A percentile compares a stretch with the other conserved stretches of the same genome.
Conservation (phyloP, 1,140 invertebrate species). For the Dufourea novaeangliae region DNA sequence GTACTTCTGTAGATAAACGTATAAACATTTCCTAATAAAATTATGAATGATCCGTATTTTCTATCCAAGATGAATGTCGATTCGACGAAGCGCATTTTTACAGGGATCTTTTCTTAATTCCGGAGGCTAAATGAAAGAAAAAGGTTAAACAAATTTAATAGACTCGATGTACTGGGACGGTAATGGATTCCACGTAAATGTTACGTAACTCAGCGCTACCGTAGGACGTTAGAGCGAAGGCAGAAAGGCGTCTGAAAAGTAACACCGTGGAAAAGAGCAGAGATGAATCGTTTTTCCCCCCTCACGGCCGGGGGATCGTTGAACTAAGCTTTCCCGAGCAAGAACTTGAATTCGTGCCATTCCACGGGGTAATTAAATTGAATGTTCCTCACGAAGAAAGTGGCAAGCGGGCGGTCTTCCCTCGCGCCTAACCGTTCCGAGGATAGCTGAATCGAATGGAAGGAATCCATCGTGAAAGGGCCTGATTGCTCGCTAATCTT, state of each 20-base stretch:
- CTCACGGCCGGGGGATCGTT: slow-evolving; percentile 1
- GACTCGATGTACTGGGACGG: not conserved
- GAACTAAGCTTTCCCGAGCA: slow-evolving; percentile 34
- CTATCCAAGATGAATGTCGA: not conserved
- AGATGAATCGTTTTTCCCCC: slow-evolving; percentile 50
- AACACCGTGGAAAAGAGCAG: slow-evolving; percentile 42
- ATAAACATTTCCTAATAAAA: too few relatives aligned
- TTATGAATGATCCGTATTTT: not conserved
- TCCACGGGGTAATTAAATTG: slow-evolving; percentile 64
- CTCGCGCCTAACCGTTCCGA: slow-evolving; percentile 40
- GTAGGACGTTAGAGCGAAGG: slow-evolving; percentile 9
- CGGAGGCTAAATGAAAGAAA: not conserved
- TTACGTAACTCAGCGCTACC: not conserved
- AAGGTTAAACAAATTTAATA: not conserved
- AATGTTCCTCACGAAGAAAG: slow-evolving; percentile 62
- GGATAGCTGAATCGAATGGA: slow-evolving; percentile 60
- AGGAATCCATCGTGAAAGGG: slow-evolving; percentile 61
- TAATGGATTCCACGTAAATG: not conserved
- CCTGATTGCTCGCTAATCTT: slow-evolving; percentile 68
- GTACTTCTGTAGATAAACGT: too few relatives aligned
- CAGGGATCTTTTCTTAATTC: not conserved
- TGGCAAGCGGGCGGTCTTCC: slow-evolving; percentile 38
- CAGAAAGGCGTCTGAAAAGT: slow-evolving; percentile 24
- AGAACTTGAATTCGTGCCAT: slow-evolving; percentile 42
- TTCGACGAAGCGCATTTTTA: not conserved